A percentile compares a stretch with the other conserved stretches of the same genome.
Conservation (phyloP, 2,113 vertebrate genomes). For the Oxygymnocypris stewartii region DNA sequence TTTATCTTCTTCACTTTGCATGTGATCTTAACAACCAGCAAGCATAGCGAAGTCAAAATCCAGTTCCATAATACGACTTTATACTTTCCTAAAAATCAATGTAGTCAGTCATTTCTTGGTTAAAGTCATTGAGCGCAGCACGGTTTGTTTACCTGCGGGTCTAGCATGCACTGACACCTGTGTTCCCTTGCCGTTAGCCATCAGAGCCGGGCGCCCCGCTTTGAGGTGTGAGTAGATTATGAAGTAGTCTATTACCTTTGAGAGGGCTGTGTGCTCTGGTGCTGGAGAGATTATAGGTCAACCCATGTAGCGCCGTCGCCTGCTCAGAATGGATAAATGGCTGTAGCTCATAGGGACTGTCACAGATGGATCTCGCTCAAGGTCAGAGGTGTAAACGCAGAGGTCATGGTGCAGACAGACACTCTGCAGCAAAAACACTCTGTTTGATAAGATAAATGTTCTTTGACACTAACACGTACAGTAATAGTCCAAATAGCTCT, state of each 20-base stretch:
- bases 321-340: slow-evolving; percentile 70
- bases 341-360: slow-evolving; percentile 60
- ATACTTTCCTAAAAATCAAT: slow-evolving; percentile 22
- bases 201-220: slow-evolving; percentile 3
- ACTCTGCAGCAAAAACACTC: neutral
- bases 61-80: slow-evolving; percentile 8
- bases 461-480: neutral
- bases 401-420: slow-evolving; percentile 60
- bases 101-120: neutral
- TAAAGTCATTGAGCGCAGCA: neutral
- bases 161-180: slow-evolving; percentile 40
- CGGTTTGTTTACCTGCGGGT: slow-evolving; percentile 44
- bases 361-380: slow-evolving; percentile 60
- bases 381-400: slow-evolving; percentile 66
- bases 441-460: neutral
- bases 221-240: slow-evolving; percentile 57
- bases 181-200: slow-evolving; percentile 27
- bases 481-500: neutral
- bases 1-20: neutral
- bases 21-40: neutral
- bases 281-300: slow-evolving; percentile 65
- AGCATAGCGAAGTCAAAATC: slow-evolving; percentile 1
- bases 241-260: slow-evolving; percentile 51
- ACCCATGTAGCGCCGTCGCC: slow-evolving; percentile 47
- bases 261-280: slow-evolving; percentile 44